These are phyloP conservation scores for Caenorhabditis briggsae DNA, from an alignment of 1,140 invertebrate genomes.

Conservation along the genomic window DNA sequence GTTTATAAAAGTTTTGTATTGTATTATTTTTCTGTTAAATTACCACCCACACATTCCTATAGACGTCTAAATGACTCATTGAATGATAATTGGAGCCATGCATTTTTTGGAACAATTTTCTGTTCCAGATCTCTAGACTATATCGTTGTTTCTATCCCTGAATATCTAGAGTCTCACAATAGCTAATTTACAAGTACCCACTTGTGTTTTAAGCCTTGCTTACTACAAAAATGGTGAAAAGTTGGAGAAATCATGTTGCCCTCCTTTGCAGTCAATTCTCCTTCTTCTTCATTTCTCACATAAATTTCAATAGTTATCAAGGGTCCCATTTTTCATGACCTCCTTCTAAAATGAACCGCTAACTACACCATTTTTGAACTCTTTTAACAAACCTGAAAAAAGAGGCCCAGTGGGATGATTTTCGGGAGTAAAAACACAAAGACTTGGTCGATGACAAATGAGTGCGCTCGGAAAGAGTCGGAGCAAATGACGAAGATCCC, in stretches of 20 bases:
- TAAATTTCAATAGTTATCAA: not conserved
- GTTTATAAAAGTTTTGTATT: no score
- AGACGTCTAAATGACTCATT: no score
- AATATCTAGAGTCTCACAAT: not conserved
- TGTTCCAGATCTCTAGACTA: not conserved
- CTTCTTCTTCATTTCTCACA: not conserved
- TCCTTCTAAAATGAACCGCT: slow-evolving; percentile 8
- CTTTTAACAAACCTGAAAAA: slow-evolving; percentile 63
- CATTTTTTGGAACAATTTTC: not conserved
- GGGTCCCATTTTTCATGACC: slow-evolving; percentile 4
- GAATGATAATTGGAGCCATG: no score
- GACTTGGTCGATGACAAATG: slow-evolving; percentile 69
- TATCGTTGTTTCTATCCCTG: not conserved
- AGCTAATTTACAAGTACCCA: not conserved
- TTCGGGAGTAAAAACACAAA: slow-evolving; percentile 70
- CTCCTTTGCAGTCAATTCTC: not conserved
- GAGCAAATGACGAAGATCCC: slow-evolving; percentile 71
- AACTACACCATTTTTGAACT: not conserved
- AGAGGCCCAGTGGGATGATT: slow-evolving; percentile 69
- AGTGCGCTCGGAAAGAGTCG: slow-evolving; percentile 69
- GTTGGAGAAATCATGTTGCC: slow-evolving; percentile 21
- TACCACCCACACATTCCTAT: no score
- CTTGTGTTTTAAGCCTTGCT: slow-evolving; percentile 20
- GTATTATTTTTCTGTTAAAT: no score
- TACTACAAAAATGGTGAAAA: not conserved